Base-by-base conservation (phyloP, 2,888 invertebrate genomes). In the Pachymerium ferrugineum region DNA sequence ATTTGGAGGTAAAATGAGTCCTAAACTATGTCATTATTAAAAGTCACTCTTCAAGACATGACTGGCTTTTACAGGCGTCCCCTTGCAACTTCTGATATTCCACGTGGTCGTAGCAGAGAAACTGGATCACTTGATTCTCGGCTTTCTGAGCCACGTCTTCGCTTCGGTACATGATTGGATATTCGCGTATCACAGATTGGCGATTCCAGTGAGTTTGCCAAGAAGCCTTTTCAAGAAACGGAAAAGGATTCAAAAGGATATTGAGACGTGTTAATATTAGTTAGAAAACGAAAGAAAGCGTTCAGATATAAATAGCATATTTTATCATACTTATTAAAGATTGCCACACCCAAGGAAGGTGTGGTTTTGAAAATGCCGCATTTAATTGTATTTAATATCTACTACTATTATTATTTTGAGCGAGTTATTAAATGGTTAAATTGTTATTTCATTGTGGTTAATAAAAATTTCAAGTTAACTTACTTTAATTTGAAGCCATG, bases 401-500 rank as follows among this genome's bases (percentile, higher is more conserved):
- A n/a, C n/a, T n/a, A n/a, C n/a, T n/a, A n/a, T n/a, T n/a, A n/a
- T n/a, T n/a, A n/a, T n/a, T n/a, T n/a, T n/a, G n/a, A n/a, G n/a
- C n/a, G n/a, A n/a, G n/a, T n/a, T n/a, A n/a, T n/a, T n/a, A n/a
- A n/a, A n/a, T n/a, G n/a, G n/a, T n/a, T n/a, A n/a, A n/a, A n/a
- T n/a, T n/a, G n/a, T n/a, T n/a, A n/a, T n/a, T n/a, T n/a, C n/a
- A n/a, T n/a, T n/a, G n/a, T 14, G 8, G 12, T 54, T 54, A 8
- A 54, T 54, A 19, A 54, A 14, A 16, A 10, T 14, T 54, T 8
- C 19, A 8, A 8, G 16, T 14, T 14, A 14, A 16, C 14, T 31
- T 73, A 75, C 75, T 74, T 75, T 75, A 8, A 75, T 74, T 74
- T 75, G 75, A 10, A 74, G 28, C 72, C 74, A 74, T 12, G 75